Evolutionary conservation across 2,797 vertebrate species (phyloP), one percentile per base, ranked within the genome.

Genomic region (Borostomias antarcticus): DNA sequence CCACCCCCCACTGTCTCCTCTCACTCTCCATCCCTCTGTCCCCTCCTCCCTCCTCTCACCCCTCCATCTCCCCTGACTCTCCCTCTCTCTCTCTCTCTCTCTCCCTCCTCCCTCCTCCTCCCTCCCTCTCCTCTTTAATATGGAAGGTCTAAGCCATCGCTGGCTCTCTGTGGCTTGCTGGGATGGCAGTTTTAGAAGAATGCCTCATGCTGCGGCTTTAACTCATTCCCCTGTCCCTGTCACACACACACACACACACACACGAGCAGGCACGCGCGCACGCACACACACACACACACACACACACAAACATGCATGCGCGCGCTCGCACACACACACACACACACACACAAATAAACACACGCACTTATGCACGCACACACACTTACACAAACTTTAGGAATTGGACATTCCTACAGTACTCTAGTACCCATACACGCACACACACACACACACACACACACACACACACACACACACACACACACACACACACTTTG

Each of bases 111-210:
- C 17, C 60, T 57, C 28, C 33, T 19, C 6, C 52, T 59, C 25
- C 40, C 26, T 60, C 10, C 47, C 13, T 28, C 28, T 26, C 32
- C 21, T 30, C 3, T 93, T 91, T 92, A 89, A 92, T 92, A 90
- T 92, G 92, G 92, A 93, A 92, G 91, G 91, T 93, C 86, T 91
- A 89, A 93, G 85, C 89, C n/a, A n/a, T n/a, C n/a, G 85, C 89
- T 91, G 89, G 85, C 89, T 88, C 88, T 86, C 86, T 89, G n/a
- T 84, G 91, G 91, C 87, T 92, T 82, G 88, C 90, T n/a, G n/a
- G n/a, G n/a, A n/a, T 85, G 88, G 87, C 90, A 89, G 91, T 92
- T 92, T 92, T 90, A 89, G 90, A 91, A 88, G 88, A 93, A 91
- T 88, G 86, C 84, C 83, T 89, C 84, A 88, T 87, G 79, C 84